Percentiles rank a stretch among this genome's conserved stretches.
Evolutionary conservation across 2,888 invertebrate genomes (phyloP).

Genomic region (Empis stercorea): DNA sequence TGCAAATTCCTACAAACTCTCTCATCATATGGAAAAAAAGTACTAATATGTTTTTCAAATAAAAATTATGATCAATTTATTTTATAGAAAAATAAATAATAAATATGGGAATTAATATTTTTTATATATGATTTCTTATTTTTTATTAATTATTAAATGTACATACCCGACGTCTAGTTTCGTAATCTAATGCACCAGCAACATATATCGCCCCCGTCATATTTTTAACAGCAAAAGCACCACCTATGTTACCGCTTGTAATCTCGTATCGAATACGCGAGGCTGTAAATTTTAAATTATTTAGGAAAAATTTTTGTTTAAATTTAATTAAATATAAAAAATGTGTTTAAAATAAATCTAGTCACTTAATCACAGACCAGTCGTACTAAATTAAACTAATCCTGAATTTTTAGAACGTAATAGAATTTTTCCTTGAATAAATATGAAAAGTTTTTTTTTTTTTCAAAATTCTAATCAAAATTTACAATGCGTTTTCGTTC

Average conservation of each 20-base stretch:
- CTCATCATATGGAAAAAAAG: neutral
- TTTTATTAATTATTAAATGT: neutral
- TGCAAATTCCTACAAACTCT: neutral
- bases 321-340: too few species aligned
- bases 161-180: slow-evolving; percentile 89
- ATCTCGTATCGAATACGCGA: slow-evolving; percentile 99
- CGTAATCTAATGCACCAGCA: slow-evolving; percentile 92
- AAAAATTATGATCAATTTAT: neutral
- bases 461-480: too few species aligned
- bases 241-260: slow-evolving; percentile 97
- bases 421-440: too few species aligned
- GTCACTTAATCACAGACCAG: too few species aligned
- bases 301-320: too few species aligned
- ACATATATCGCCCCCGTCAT: slow-evolving; percentile 98
- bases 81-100: neutral
- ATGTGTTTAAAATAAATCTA: too few species aligned
- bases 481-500: too few species aligned
- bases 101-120: too few species aligned
- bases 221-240: slow-evolving; percentile 94
- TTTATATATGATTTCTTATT: too few species aligned
- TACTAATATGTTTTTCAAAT: neutral
- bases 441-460: too few species aligned
- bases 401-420: too few species aligned
- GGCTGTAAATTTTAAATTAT: slow-evolving; percentile 43
- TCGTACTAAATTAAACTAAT: too few species aligned